These are phyloP conservation scores for Thalassarche chlororhynchos DNA, from an alignment of 2,113 vertebrate genomes.

Conservation along the genomic window DNA sequence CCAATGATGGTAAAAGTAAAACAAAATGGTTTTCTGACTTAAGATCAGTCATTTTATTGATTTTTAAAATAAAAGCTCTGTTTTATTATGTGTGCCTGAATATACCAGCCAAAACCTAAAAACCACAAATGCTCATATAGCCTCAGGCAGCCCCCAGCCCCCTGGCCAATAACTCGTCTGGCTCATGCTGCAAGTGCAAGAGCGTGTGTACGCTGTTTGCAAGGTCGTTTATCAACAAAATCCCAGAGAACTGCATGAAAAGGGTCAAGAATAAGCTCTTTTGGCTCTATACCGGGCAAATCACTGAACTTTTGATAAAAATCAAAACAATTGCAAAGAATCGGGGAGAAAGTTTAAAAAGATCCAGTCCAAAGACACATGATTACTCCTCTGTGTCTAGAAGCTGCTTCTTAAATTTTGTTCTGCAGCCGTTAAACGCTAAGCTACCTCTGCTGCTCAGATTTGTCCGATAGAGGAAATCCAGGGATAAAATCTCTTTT, in stretches of 20 bases:
- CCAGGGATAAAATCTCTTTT: background rate
- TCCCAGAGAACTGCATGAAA: background rate
- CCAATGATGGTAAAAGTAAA: constrained; percentile 37
- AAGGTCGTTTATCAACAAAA: constrained; percentile 19
- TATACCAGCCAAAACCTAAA: constrained; percentile 52
- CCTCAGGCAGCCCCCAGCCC: constrained; percentile 13
- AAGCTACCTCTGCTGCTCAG: background rate
- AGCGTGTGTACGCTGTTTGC: background rate
- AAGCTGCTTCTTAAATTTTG: background rate
- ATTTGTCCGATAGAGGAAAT: constrained; percentile 44
- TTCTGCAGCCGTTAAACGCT: constrained; percentile 4
- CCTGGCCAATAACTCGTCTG: constrained; percentile 62
- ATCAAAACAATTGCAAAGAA: background rate
- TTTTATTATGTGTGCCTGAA: constrained; percentile 66
- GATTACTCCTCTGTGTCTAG: background rate
- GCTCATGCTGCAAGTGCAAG: background rate
- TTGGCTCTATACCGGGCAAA: background rate
- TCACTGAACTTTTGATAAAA: background rate
- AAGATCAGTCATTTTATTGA: constrained; percentile 70
- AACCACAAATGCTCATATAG: background rate
- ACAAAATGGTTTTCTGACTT: constrained; percentile 46
- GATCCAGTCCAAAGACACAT: background rate
- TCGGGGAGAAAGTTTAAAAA: background rate
- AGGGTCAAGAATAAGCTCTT: background rate
- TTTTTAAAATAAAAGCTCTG: constrained; percentile 62